Base-by-base conservation (phyloP, 2,113 vertebrate genomes). In the Pomatostomus ruficeps region DNA sequence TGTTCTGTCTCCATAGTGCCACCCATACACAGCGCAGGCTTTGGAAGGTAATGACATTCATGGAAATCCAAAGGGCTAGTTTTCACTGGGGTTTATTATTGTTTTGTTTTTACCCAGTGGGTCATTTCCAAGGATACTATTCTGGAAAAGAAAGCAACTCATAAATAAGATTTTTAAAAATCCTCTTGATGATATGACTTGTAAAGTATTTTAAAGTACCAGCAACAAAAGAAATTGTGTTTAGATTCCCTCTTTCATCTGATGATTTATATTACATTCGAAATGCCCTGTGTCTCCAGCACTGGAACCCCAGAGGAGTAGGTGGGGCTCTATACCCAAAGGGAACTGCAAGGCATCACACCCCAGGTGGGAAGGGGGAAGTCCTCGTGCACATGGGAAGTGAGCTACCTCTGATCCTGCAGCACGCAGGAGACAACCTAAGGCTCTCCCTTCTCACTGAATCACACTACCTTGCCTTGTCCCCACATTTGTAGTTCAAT, bases 121-220 rank as follows among this genome's bases (percentile, higher is more conserved):
- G 88, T 95, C 93, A 97, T 97, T 97, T 95, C 96, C 94, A 96
- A 94, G 96, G 92, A 95, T 95, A 93, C 95, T 81, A 21, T 81
- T 73, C 93, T 85, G 80, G 85, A 89, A 92, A 93, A 88, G 31
- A 96, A 96, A 90, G 78, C 75, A 89, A 65, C 71, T 95, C 70
- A 83, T 83, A 87, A 89, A 68, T 76, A 95, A 94, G 79, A 87
- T 86, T 90, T 95, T 85, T 21, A 1, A 11, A 86, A 95, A 95
- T 78, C 83, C 85, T 85, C 63, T 89, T 82, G 81, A 79, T 82
- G 81, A 79, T 80, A 89, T 59, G 46, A 63, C 81, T 79, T 85
- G 70, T 46, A 73, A 96, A 85, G 74, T 93, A 75, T 95, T 95
- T 91, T 91, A 66, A 94, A 95, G 71, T 85, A 66, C 42, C 45